Conservation (phyloP, 2,113 vertebrate species). For the Prunella fulvescens region DNA sequence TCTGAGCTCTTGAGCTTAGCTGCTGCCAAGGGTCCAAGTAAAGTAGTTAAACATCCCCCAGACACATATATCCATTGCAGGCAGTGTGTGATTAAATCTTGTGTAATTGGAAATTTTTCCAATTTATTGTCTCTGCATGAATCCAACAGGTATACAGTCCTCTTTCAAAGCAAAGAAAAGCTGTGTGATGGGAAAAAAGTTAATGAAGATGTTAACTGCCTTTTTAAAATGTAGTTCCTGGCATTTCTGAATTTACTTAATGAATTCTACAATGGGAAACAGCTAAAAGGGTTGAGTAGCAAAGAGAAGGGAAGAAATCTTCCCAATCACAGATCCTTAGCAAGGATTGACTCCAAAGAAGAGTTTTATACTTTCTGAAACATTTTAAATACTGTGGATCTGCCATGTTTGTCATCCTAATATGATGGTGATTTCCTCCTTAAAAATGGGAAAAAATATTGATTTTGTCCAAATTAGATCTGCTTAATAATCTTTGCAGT, state of each 20-base stretch:
- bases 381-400: background rate
- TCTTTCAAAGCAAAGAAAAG: background rate
- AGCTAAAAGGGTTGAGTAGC: background rate
- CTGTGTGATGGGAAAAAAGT: background rate
- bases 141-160: background rate
- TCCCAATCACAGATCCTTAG: background rate
- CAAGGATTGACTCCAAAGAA: background rate
- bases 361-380: background rate
- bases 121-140: background rate
- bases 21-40: background rate
- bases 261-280: background rate
- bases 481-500: background rate
- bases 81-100: background rate
- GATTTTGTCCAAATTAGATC: background rate
- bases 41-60: background rate
- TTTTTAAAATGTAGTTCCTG: background rate
- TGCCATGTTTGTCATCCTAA: background rate
- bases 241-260: background rate
- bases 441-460: background rate
- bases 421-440: background rate
- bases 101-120: background rate
- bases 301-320: background rate
- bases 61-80: background rate
- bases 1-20: background rate
- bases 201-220: background rate